Evolutionary conservation across 1,140 invertebrate genomes (phyloP).

Genomic region (Melitaea cinxia): DNA sequence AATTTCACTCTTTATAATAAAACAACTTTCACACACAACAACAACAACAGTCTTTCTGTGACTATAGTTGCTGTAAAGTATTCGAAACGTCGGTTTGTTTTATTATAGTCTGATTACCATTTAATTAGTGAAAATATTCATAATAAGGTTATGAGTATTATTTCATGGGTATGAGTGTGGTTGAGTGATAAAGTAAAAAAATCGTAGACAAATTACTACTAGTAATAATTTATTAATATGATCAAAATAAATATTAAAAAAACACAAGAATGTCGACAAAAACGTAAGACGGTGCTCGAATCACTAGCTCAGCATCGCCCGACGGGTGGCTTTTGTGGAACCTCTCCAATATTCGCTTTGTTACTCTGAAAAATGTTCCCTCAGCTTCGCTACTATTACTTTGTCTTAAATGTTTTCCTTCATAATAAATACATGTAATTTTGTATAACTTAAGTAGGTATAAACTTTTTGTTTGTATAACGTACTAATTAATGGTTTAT

Average conservation of each 20-base stretch:
- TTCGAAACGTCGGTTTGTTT: too few relatives aligned
- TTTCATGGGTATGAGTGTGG: too few relatives aligned
- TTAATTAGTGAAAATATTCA: too few relatives aligned
- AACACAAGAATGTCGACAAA: conserved; percentile 38
- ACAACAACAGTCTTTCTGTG: too few relatives aligned
- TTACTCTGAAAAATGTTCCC: conserved; percentile 74
- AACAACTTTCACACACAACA: too few relatives aligned
- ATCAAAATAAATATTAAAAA: not conserved
- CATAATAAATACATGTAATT: conserved; percentile 62
- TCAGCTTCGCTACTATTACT: conserved; percentile 53
- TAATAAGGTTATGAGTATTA: too few relatives aligned
- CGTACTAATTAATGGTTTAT: not conserved
- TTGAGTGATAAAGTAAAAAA: too few relatives aligned
- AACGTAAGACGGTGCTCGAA: conserved; percentile 35
- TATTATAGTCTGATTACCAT: too few relatives aligned
- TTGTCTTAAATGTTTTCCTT: conserved; percentile 68
- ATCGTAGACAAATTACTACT: too few relatives aligned
- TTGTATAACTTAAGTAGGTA: conserved; percentile 9
- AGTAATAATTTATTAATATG: not conserved
- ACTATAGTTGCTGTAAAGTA: too few relatives aligned
- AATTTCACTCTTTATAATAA: too few relatives aligned
- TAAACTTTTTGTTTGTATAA: not conserved
- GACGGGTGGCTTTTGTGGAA: conserved; percentile 73
- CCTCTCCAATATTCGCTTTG: conserved; percentile 80
- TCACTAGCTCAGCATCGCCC: conserved; percentile 47